phyloP scores from a whole-genome alignment of 2,888 invertebrate species.

The Callinectes sapidus region DNA sequence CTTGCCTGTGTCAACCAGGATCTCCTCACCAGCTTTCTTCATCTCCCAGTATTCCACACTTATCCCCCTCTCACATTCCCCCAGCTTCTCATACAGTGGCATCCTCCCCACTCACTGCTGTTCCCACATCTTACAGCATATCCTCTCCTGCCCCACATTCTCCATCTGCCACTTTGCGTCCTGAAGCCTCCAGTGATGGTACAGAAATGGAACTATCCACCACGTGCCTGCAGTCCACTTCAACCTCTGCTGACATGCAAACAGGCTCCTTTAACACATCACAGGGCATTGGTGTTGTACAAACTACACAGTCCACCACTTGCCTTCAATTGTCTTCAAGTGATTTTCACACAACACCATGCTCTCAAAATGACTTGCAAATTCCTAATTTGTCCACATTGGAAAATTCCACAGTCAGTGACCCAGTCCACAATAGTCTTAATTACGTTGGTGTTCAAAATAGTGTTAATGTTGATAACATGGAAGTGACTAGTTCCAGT shows the following conservation, averaged over 20 bases:
- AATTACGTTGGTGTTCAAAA: conserved; percentile 50
- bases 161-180: neutral
- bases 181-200: conserved; percentile 19
- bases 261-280: conserved; percentile 27
- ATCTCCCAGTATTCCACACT: conserved; percentile 3
- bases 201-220: conserved; percentile 39
- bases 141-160: neutral
- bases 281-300: conserved; percentile 50
- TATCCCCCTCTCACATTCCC: neutral
- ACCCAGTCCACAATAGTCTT: conserved; percentile 53
- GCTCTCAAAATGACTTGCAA: conserved; percentile 36
- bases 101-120: neutral
- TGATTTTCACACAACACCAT: conserved; percentile 23
- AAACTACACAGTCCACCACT: conserved; percentile 50
- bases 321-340: conserved; percentile 39
- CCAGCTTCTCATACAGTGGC: neutral
- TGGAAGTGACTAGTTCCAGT: conserved; percentile 52
- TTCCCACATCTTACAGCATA: neutral
- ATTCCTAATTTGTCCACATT: conserved; percentile 39
- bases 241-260: conserved; percentile 28
- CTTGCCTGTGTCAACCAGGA: neutral
- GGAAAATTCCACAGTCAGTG: conserved; percentile 40
- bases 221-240: conserved; percentile 46
- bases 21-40: neutral
- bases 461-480: conserved; percentile 46